Conservation (phyloP, 2,113 vertebrate species). For the Arothron firmamentum region DNA sequence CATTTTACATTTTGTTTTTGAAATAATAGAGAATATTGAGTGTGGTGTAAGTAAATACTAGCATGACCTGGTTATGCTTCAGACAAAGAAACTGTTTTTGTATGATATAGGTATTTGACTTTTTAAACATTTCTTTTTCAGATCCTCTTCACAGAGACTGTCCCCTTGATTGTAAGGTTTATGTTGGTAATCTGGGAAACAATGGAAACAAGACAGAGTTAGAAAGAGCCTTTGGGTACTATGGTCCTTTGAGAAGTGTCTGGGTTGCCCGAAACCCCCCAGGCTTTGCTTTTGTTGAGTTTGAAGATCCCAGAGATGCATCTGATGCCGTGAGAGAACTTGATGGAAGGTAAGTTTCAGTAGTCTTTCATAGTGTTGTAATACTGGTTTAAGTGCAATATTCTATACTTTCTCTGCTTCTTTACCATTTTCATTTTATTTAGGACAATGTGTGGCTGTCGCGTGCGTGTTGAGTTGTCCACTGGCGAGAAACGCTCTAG, state of each 20-base stretch:
- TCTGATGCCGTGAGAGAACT: constrained; percentile 96
- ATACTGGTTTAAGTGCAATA: neutral
- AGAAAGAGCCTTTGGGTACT: constrained; percentile 94
- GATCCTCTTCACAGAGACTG: constrained; percentile 87
- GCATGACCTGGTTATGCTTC: neutral
- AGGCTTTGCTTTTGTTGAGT: constrained; percentile 97
- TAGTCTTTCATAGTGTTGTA: neutral
- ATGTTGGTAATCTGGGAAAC: constrained; percentile 96
- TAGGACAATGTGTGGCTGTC: constrained; percentile 90
- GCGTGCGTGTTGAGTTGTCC: constrained; percentile 91
- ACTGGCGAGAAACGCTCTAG: constrained; percentile 93
- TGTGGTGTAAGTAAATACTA: no score
- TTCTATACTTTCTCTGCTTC: neutral
- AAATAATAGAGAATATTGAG: no score
- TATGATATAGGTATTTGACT: neutral
- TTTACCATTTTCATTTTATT: neutral
- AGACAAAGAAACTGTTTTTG: no score
- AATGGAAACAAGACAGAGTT: constrained; percentile 97
- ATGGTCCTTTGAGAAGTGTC: constrained; percentile 92
- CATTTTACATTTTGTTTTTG: no score
- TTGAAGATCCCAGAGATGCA: constrained; percentile 96
- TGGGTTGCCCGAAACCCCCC: constrained; percentile 98
- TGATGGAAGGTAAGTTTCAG: constrained; percentile 87
- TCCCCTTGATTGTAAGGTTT: constrained; percentile 97
- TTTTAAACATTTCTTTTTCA: constrained; percentile 24